Percentiles rank a stretch among this genome's conserved stretches.
Evolutionary conservation across 2,113 vertebrate genomes (phyloP).

Genomic region (Oenanthe melanoleuca): DNA sequence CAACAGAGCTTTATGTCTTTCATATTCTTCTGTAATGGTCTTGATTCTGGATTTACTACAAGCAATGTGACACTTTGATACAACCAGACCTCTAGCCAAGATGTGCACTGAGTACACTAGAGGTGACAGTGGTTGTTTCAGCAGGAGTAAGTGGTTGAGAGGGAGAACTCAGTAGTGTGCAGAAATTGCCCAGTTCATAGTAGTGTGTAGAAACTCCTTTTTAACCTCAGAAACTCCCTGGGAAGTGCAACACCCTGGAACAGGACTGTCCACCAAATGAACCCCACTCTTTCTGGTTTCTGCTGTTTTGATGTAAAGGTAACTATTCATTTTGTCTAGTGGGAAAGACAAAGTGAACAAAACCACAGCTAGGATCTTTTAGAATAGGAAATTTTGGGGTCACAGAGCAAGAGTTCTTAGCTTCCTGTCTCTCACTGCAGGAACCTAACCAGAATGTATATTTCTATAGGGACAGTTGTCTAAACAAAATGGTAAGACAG

Average conservation of each 20-base stretch:
- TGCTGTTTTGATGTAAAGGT: background rate
- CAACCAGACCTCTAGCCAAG: background rate
- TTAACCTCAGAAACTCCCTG: background rate
- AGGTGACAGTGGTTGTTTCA: background rate
- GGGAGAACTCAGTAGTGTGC: background rate
- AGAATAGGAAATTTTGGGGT: background rate
- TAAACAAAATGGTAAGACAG: background rate
- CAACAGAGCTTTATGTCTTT: background rate
- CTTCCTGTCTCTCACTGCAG: background rate
- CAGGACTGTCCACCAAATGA: background rate
- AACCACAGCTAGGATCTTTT: background rate
- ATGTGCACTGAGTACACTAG: background rate
- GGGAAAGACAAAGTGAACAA: background rate
- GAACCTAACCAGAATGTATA: background rate
- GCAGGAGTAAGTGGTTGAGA: background rate
- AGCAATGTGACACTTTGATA: background rate
- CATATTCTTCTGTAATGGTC: background rate
- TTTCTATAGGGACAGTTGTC: background rate
- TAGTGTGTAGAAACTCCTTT: background rate
- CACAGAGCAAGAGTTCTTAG: background rate
- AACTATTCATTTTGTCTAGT: background rate
- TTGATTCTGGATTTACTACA: background rate
- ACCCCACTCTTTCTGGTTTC: background rate
- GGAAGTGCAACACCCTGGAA: background rate
- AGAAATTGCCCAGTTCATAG: background rate